phyloP scores from a whole-genome alignment of 2,888 invertebrate genomes.

The Cylloceria caligata region DNA sequence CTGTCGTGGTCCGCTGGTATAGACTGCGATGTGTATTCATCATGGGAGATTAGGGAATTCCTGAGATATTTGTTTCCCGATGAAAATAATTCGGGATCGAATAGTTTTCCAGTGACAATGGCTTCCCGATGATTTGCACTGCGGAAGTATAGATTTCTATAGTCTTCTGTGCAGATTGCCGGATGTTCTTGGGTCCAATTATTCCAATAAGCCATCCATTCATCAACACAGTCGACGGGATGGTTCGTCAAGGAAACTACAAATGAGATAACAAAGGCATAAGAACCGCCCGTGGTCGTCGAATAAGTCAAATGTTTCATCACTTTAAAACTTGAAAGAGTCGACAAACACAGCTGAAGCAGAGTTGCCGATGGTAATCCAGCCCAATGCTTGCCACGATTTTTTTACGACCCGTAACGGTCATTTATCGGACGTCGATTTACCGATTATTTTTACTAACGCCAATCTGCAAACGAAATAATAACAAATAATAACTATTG shows the following conservation, averaged over 20 bases:
- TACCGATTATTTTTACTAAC: conserved; percentile 18
- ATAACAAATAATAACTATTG: conserved; percentile 2
- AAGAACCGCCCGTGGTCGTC: not conserved
- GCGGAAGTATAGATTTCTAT: not conserved
- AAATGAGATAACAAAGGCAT: not conserved
- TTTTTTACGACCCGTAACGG: conserved; percentile 13
- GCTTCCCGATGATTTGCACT: not conserved
- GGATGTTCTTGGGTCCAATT: not conserved
- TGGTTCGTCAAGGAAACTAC: not conserved
- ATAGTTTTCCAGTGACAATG: not conserved
- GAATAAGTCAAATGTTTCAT: not conserved
- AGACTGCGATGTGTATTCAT: too few species aligned
- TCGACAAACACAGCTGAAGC: not conserved
- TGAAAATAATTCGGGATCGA: not conserved
- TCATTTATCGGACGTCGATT: not conserved
- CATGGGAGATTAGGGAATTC: too few species aligned
- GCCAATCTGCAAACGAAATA: conserved; percentile 24
- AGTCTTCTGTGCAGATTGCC: conserved; percentile 22
- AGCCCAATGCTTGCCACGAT: not conserved
- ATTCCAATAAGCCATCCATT: not conserved
- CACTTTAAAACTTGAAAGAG: not conserved
- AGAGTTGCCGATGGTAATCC: not conserved
- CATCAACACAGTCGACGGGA: not conserved
- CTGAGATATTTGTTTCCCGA: too few species aligned
- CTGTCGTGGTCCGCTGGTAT: too few species aligned